A percentile compares a stretch with the other conserved stretches of the same genome.
Evolutionary conservation across 2,797 vertebrate genomes (phyloP).

Genomic region (Echiichthys vipera): DNA sequence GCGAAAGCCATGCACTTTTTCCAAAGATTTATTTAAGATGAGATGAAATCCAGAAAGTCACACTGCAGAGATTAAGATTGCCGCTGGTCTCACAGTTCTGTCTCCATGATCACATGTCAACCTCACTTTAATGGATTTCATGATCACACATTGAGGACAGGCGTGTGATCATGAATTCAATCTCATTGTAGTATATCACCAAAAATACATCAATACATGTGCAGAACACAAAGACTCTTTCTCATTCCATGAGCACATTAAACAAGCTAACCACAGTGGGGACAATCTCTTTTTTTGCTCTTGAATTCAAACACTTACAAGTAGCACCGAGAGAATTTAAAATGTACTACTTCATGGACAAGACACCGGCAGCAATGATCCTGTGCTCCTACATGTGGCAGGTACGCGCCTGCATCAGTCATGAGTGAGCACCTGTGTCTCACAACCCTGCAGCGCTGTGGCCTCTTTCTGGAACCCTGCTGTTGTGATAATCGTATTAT

Average conservation of each 20-base stretch:
- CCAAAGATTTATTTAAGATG: slow-evolving; percentile 35
- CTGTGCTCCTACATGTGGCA: slow-evolving; percentile 20
- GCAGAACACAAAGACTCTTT: slow-evolving; percentile 14
- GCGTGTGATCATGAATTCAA: slow-evolving; percentile 1
- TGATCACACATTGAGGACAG: slow-evolving; percentile 25
- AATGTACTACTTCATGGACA: slow-evolving; percentile 4
- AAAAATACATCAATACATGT: slow-evolving; percentile 17
- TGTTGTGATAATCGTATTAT: slow-evolving; percentile 70
- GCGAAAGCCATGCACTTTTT: slow-evolving; percentile 14
- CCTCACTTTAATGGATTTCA: slow-evolving; percentile 22
- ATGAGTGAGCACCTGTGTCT: slow-evolving; percentile 27
- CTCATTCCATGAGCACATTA: slow-evolving; percentile 17
- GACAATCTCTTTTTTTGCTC: slow-evolving; percentile 15
- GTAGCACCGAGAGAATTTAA: slow-evolving; percentile 20
- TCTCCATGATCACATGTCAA: slow-evolving; percentile 1
- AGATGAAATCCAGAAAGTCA: slow-evolving; percentile 13
- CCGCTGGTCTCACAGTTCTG: neutral
- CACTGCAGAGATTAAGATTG: neutral
- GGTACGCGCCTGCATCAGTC: slow-evolving; percentile 46
- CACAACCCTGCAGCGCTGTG: slow-evolving; percentile 12
- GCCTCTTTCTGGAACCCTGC: slow-evolving; percentile 50
- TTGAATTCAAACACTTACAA: slow-evolving; percentile 14
- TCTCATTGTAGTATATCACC: slow-evolving; percentile 3
- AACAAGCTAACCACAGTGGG: slow-evolving; percentile 10
- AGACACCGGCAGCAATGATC: slow-evolving; percentile 11